phyloP scores from a whole-genome alignment of 2,888 invertebrate species.

The Fragum fragum region DNA sequence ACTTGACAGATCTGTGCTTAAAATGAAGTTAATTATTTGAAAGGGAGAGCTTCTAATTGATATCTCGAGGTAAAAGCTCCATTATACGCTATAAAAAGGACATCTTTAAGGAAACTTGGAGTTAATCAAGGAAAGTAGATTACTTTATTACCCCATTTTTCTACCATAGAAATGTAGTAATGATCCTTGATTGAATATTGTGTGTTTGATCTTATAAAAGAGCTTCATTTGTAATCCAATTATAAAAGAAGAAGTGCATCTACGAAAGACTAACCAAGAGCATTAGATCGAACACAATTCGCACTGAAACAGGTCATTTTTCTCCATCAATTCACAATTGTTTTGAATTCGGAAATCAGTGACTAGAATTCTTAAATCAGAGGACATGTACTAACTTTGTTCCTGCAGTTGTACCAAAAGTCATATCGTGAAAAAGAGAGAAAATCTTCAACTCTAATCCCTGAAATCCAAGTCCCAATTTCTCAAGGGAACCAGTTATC shows the following conservation, averaged over 20 bases:
- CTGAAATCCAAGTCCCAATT: too few relatives aligned
- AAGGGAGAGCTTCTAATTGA: not conserved
- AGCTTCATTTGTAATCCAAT: not conserved
- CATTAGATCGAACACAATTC: too few relatives aligned
- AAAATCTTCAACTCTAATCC: too few relatives aligned
- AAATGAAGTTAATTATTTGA: not conserved
- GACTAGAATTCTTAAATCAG: too few relatives aligned
- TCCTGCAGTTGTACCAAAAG: too few relatives aligned
- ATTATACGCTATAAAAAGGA: not conserved
- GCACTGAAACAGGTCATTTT: too few relatives aligned
- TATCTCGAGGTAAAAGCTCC: not conserved
- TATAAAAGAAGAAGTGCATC: not conserved
- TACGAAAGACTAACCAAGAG: not conserved
- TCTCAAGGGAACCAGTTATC: too few relatives aligned
- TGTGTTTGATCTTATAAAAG: not conserved
- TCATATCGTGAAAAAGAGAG: too few relatives aligned
- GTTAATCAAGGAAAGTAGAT: not conserved
- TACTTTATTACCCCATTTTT: not conserved
- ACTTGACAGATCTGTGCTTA: not conserved
- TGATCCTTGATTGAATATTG: not conserved
- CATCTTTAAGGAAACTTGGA: not conserved
- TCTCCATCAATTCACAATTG: too few relatives aligned
- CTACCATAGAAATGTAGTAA: slow-evolving; percentile 6
- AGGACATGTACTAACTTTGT: too few relatives aligned
- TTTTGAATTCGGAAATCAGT: too few relatives aligned